Percentiles rank a stretch among this genome's conserved stretches.
These are phyloP conservation scores for Sebastes dallii DNA, from an alignment of 2,797 vertebrate genomes.

Conservation along the genomic window DNA sequence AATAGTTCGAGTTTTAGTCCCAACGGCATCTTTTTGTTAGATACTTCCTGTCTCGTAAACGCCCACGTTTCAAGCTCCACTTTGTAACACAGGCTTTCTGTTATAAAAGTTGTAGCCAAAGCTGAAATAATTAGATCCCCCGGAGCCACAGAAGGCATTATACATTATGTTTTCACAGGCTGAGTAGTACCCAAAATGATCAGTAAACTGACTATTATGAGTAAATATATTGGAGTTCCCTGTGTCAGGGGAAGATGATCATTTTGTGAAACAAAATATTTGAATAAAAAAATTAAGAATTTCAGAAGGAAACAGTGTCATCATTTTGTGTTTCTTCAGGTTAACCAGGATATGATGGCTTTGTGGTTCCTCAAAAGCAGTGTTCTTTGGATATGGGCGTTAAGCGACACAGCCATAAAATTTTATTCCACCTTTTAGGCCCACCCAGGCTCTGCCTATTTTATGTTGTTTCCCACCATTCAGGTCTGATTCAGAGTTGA, in stretches of 20 bases:
- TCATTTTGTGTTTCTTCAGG: not conserved
- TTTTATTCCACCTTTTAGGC: not conserved
- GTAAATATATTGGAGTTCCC: not conserved
- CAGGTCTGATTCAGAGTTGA: slow-evolving; percentile 27
- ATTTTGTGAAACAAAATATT: not conserved
- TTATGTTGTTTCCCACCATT: slow-evolving; percentile 2
- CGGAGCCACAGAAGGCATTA: not conserved
- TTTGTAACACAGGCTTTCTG: not conserved
- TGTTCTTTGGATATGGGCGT: not conserved
- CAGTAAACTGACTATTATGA: not conserved
- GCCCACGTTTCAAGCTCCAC: not conserved
- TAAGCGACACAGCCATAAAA: not conserved
- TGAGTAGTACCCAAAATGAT: not conserved
- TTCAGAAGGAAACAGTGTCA: not conserved
- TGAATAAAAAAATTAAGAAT: not conserved
- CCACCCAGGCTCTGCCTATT: not conserved
- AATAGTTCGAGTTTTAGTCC: not conserved
- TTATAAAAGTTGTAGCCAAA: not conserved
- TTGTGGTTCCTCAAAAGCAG: not conserved
- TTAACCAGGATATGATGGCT: not conserved
- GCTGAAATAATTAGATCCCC: not conserved
- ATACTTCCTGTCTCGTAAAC: not conserved
- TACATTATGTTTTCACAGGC: slow-evolving; percentile 3
- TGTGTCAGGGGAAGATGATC: not conserved
- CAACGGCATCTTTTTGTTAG: not conserved